phyloP scores from a whole-genome alignment of 2,888 invertebrate species.

The Aporophyla nigra region DNA sequence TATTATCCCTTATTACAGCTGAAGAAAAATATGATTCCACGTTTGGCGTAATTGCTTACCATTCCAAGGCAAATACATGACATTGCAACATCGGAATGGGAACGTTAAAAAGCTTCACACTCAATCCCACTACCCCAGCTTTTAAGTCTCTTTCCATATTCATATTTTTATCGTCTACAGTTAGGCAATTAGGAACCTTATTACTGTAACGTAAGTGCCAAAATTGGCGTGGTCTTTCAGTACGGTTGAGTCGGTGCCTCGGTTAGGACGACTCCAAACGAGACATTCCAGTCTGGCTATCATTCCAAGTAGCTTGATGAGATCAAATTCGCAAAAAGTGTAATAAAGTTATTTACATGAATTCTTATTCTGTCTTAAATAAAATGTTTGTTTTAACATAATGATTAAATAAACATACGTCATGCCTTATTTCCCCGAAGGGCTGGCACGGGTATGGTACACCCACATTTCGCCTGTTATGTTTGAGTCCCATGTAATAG shows the following conservation, averaged over 20 bases:
- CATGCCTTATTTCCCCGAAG: too few species aligned
- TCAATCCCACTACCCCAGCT: conserved; percentile 54
- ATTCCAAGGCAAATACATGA: conserved; percentile 55
- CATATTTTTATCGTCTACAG: conserved; percentile 35
- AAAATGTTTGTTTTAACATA: conserved; percentile 16
- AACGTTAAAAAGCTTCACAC: conserved; percentile 63
- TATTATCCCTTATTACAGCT: conserved; percentile 48
- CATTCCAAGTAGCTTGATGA: conserved; percentile 61
- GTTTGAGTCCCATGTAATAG: too few species aligned
- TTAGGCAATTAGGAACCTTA: conserved; percentile 41
- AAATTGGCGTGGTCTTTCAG: neutral
- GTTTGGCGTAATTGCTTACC: conserved; percentile 58
- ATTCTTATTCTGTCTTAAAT: conserved; percentile 25
- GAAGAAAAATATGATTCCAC: conserved; percentile 61
- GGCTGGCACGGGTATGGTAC: too few species aligned
- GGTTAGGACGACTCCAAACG: conserved; percentile 49
- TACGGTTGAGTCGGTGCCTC: conserved; percentile 40
- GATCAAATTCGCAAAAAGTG: conserved; percentile 64
- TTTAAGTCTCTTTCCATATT: conserved; percentile 51
- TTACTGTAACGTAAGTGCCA: neutral
- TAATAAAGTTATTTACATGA: conserved; percentile 52
- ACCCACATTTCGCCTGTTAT: too few species aligned
- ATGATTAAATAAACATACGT: conserved; percentile 2
- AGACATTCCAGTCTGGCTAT: conserved; percentile 64
- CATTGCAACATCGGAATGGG: conserved; percentile 56